phyloP scores from a whole-genome alignment of 1,140 invertebrate genomes.

The Steinernema khuongi region DNA sequence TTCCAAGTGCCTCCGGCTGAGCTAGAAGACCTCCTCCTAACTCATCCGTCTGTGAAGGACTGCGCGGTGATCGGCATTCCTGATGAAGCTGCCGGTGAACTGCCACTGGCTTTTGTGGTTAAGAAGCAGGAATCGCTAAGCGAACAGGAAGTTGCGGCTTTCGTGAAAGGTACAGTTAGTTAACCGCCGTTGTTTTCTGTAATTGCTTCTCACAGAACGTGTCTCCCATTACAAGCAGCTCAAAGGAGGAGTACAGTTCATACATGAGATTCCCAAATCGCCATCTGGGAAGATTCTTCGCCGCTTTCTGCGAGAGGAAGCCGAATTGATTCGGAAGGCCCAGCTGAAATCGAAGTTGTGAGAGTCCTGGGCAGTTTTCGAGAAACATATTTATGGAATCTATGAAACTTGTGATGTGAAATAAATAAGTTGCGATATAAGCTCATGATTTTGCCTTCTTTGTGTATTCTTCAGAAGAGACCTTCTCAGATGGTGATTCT shows the following conservation, averaged over 20 bases:
- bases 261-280: constrained; percentile 70
- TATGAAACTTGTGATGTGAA: too few relatives aligned
- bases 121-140: constrained; percentile 60
- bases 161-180: constrained; percentile 45
- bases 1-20: constrained; percentile 76
- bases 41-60: constrained; percentile 70
- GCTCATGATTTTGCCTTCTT: too few relatives aligned
- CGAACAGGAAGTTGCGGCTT: constrained; percentile 43
- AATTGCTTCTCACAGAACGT: constrained; percentile 26
- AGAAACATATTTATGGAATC: not conserved
- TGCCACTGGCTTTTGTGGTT: constrained; percentile 74
- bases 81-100: constrained; percentile 69
- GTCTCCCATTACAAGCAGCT: constrained; percentile 57
- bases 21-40: constrained; percentile 73
- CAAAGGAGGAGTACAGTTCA: constrained; percentile 66
- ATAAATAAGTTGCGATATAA: too few relatives aligned
- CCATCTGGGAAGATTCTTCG: constrained; percentile 71
- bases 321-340: not conserved
- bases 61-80: constrained; percentile 76
- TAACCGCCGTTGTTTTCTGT: not conserved
- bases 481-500: too few relatives aligned
- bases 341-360: not conserved
- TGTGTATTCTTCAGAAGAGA: too few relatives aligned
- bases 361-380: not conserved
- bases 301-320: constrained; percentile 47